phyloP scores from a whole-genome alignment of 2,888 invertebrate species.

The Scaptodrosophila latifasciaeformis region DNA sequence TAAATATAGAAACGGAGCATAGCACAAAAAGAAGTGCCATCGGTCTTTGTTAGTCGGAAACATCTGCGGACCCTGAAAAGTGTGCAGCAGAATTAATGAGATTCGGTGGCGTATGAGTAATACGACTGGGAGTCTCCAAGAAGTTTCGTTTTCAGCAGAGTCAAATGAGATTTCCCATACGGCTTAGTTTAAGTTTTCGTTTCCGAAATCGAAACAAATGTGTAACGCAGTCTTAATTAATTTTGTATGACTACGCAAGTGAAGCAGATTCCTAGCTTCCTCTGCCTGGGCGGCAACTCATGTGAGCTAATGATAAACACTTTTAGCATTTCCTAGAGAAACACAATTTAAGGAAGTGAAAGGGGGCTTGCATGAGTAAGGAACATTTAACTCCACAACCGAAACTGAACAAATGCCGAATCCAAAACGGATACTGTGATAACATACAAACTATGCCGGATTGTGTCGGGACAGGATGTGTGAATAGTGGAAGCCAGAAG shows the following conservation, averaged over 20 bases:
- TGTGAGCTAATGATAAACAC: slow-evolving; percentile 15
- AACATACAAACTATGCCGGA: neutral
- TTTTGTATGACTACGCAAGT: slow-evolving; percentile 2
- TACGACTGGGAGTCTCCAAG: neutral
- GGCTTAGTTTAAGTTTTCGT: neutral
- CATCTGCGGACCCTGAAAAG: neutral
- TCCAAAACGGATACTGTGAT: neutral
- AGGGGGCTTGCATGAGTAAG: neutral
- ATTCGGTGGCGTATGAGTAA: neutral
- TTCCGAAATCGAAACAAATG: neutral
- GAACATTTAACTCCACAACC: neutral
- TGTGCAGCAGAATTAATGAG: neutral
- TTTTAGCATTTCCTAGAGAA: neutral
- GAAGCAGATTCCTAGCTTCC: too few species aligned
- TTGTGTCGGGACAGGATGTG: neutral
- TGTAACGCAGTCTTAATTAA: neutral
- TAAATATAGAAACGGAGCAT: too few species aligned
- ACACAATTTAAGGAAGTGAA: neutral
- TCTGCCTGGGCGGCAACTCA: slow-evolving; percentile 3
- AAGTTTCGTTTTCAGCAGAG: neutral
- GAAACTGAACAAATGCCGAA: neutral
- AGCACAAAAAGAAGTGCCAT: too few species aligned
- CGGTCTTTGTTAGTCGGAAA: neutral
- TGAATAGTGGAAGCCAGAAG: too few species aligned
- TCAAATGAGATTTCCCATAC: neutral